Base-by-base conservation (phyloP, 1,140 invertebrate species). In the Parasteatoda tepidariorum region DNA sequence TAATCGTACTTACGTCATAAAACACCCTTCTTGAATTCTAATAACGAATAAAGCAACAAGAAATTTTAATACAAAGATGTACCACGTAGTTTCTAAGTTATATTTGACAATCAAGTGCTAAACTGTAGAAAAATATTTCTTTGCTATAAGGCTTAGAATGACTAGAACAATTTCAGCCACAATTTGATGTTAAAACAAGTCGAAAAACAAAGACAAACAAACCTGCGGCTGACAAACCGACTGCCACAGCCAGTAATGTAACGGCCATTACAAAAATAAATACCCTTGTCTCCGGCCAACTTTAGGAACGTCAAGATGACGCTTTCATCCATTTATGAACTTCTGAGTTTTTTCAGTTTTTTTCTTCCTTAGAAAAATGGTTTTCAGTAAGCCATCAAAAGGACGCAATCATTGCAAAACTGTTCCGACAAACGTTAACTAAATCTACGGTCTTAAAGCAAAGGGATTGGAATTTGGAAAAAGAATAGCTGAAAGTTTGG, bases 351-450 rank as follows among this genome's bases (percentile, higher is more conserved):
- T 24, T 70, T 18, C 24, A 11, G 22, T 24, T 70, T 48, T 41
- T 70, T 24, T 26, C 54, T 34, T 18, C 33, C 22, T 70, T 15
- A 13, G 2, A 15, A 5, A 15, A 22, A 55, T 70, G 54, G 41
- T 70, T 70, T 70, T 70, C 26, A 28, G 41, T 55, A 70, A 70
- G 41, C 41, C 67, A 31, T 55, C 22, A 38, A 24, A 48, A 28
- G 48, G 38, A 70, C 13, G 67, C 67, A 70, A 70, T 70, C 67
- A 55, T 28, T 41, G 48, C 41, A 11, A 55, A 70, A 70, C 26
- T 30, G 67, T 70, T 70, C 54, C 41, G 26, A 70, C 41, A 54
- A 55, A 30, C 41, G 41, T 70, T 70, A 70, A 70, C 67, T 34
- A 70, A 70, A 70, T 70, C 26, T 38, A 70, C 7, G 38, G 28